Base-by-base conservation (phyloP, 2,888 invertebrate species). In the Ptychoptera albimana region DNA sequence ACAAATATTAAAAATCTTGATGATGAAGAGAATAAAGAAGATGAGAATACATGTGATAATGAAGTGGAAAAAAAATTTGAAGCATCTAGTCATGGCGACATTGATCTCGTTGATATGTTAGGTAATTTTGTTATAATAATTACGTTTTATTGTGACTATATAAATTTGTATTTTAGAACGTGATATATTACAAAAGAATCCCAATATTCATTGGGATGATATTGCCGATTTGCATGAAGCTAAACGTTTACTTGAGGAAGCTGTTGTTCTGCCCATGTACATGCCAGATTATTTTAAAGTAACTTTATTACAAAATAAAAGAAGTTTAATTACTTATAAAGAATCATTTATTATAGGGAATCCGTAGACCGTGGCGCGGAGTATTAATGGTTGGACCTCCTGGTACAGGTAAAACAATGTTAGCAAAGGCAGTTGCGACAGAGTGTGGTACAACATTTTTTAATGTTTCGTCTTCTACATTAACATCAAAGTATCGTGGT, bases 251-350 rank as follows among this genome's bases (percentile, higher is more conserved):
- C 67, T 98, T 7, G 92, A 97, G 61, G 97, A 98, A 67, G 96
- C 97, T 29, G 94, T 97, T 8, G 94, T 98, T 35, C 69, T 97
- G 57, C 97, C 97, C 2, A 84, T 96, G 78, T 81, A 89, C 75
- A 93, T 97, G 82, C 97, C 97, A 2, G 92, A 96, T 58, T 97
- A 91, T 69, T 98, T 98, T 66, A 93, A 86, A 69, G 93, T 85
- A 66, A 56, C 7, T n/a, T 35, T 12, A 8, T 8, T 31, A 30
- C 8, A 30, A 39, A 31, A 38, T 16, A 8, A 44, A 38, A 38
- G 14, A 37, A 41, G 23, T 23, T 23, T 10, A 41, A 34, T 23
- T 23, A 23, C 7, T 5, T 37, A n/a, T 31, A 30, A 32, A 39
- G 13, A 15, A 13, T 14, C 39, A n/a, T n/a, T n/a, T 9, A 42